These are phyloP conservation scores for Bradypodion ventrale DNA, from an alignment of 2,797 vertebrate genomes.

Conservation along the genomic window DNA sequence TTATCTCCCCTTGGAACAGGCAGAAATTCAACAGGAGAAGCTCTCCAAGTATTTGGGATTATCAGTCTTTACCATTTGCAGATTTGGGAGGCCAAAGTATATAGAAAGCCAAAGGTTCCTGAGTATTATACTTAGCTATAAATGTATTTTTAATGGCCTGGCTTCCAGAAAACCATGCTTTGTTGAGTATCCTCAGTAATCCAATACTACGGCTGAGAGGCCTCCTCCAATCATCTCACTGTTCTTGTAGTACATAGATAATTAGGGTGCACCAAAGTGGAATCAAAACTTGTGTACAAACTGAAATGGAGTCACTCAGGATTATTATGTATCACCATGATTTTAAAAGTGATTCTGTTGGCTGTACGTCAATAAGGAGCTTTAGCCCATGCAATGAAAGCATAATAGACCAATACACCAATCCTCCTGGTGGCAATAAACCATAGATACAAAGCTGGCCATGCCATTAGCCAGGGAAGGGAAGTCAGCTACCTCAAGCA, in stretches of 20 bases:
- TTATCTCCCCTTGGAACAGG: too few relatives aligned
- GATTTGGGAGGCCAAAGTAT: too few relatives aligned
- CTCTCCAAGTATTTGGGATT: too few relatives aligned
- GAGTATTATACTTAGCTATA: too few relatives aligned
- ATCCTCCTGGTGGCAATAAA: background rate
- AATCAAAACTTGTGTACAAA: background rate
- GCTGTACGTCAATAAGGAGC: background rate
- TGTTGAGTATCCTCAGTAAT: background rate
- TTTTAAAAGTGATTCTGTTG: background rate
- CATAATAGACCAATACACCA: background rate
- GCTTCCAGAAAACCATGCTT: background rate
- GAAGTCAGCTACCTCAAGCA: too few relatives aligned
- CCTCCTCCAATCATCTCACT: background rate
- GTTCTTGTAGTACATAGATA: background rate
- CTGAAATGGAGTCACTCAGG: background rate
- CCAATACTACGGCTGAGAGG: background rate
- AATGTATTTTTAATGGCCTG: background rate
- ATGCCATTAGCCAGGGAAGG: too few relatives aligned
- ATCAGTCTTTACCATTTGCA: too few relatives aligned
- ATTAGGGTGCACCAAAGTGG: too few relatives aligned
- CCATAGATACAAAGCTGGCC: background rate
- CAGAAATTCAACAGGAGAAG: too few relatives aligned
- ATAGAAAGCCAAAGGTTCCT: too few relatives aligned
- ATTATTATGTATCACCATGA: background rate
- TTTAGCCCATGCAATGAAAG: background rate